Percentiles rank a stretch among this genome's conserved stretches.
These are phyloP conservation scores for Piprites chloris DNA, from an alignment of 2,113 vertebrate genomes.

Conservation along the genomic window DNA sequence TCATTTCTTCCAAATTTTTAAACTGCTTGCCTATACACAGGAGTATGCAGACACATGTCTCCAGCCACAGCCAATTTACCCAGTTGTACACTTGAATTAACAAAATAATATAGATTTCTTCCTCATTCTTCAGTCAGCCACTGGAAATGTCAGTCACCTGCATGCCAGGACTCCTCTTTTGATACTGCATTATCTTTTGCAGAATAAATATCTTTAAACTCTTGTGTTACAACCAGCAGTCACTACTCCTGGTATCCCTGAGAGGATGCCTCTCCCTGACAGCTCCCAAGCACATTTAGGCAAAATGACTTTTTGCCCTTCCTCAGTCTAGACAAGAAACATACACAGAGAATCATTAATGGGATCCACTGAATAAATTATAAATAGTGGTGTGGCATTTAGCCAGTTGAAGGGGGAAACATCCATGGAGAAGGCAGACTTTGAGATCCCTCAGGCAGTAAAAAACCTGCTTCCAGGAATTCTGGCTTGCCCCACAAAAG, in stretches of 20 bases:
- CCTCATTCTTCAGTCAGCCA: slow-evolving; percentile 75
- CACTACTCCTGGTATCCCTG: slow-evolving; percentile 48
- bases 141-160: slow-evolving; percentile 63
- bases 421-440: not conserved
- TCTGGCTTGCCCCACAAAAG: slow-evolving; percentile 18
- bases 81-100: not conserved
- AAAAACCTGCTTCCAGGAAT: slow-evolving; percentile 29
- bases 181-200: slow-evolving; percentile 25
- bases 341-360: slow-evolving; percentile 30
- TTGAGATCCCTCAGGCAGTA: not conserved
- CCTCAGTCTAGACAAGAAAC: slow-evolving; percentile 65
- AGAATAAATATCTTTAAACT: slow-evolving; percentile 63
- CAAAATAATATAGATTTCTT: not conserved
- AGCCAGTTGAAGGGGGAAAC: not conserved
- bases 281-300: slow-evolving; percentile 34
- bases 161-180: slow-evolving; percentile 67
- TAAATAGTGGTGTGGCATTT: not conserved
- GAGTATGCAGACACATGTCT: not conserved
- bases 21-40: not conserved
- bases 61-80: not conserved
- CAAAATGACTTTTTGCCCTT: slow-evolving; percentile 56
- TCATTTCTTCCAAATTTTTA: not conserved
- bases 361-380: not conserved
- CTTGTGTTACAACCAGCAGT: slow-evolving; percentile 45
- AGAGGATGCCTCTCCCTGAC: slow-evolving; percentile 57